Evolutionary conservation across 1,140 invertebrate genomes (phyloP), one percentile per base, ranked within the genome.

Genomic region (Drosophila tani): DNA sequence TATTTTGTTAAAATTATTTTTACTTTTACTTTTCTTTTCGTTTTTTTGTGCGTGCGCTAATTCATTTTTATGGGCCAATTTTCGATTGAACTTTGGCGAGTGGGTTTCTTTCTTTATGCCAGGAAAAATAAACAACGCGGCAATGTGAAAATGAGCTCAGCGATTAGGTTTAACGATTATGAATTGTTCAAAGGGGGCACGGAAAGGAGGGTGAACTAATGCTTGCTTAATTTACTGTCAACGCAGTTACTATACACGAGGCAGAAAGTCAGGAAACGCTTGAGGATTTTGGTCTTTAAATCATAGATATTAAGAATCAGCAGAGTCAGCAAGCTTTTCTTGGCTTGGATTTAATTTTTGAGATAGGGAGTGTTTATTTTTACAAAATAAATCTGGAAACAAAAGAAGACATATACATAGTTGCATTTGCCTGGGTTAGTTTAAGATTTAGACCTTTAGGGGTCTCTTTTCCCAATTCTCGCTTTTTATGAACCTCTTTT

Each of bases 121-220:
- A 59, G 56, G 69, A 50, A 43, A 90, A 82, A 91, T 58, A 90
- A 90, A 91, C 86, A 91, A 70, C 17, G 55, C 35, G 79, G 67
- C 59, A 75, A 49, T 57, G 56, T 51, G 38, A 56, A 59, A 69
- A 75, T 75, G 79, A 57, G 60, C 55, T 60, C 57, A 68, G 65
- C 69, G 80, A 77, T 83, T 76, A 78, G 53, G 46, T 82, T 88
- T 88, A 77, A 91, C 76, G 81, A 85, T 74, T 90, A 81, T 91
- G 86, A 76, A 64, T 75, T 78, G 82, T 53, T 74, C 75, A 79
- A 63, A 68, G 66, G 53, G 55, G 53, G 55, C 64, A 67, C 82
- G 64, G 15, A 3, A 27, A 27, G 50, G 63, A 29, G 32, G 43
- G 19, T 49, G 21, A 38, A 62, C 55, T 81, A 83, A 73, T 53